phyloP scores from a whole-genome alignment of 2,797 vertebrate genomes.

The Picus viridis region DNA sequence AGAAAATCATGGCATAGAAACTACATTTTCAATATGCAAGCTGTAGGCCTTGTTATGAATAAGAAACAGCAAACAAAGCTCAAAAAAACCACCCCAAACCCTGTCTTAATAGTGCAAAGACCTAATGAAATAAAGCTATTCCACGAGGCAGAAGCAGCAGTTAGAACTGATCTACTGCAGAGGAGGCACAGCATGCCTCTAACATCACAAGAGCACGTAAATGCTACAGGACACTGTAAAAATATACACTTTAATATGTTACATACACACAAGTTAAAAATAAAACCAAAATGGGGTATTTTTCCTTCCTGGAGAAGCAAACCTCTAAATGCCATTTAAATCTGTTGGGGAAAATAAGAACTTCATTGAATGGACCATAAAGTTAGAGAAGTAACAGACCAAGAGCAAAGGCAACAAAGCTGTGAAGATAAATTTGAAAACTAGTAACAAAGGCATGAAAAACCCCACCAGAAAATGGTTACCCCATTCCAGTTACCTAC shows the following conservation, averaged over 20 bases:
- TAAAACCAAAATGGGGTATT: background rate
- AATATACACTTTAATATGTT: background rate
- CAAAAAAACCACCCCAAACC: background rate
- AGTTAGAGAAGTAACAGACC: background rate
- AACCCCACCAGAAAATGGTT: background rate
- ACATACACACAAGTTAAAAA: fast-evolving
- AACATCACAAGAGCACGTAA: background rate
- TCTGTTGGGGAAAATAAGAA: background rate
- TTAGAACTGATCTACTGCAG: background rate
- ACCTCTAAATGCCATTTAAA: background rate
- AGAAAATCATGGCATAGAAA: background rate
- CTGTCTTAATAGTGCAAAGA: background rate
- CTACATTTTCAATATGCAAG: background rate
- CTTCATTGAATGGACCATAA: background rate
- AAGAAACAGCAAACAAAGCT: background rate
- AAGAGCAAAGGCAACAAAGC: background rate
- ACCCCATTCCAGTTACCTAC: background rate
- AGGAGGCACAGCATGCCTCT: background rate
- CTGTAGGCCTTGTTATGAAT: background rate
- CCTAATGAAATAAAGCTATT: background rate
- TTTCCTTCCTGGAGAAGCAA: background rate
- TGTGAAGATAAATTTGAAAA: background rate
- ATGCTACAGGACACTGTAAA: background rate
- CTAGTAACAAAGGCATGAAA: background rate
- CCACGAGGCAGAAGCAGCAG: background rate